Percentiles rank a stretch among this genome's conserved stretches.
These are phyloP conservation scores for Meloe dianella DNA, from an alignment of 2,888 invertebrate genomes.

Conservation along the genomic window DNA sequence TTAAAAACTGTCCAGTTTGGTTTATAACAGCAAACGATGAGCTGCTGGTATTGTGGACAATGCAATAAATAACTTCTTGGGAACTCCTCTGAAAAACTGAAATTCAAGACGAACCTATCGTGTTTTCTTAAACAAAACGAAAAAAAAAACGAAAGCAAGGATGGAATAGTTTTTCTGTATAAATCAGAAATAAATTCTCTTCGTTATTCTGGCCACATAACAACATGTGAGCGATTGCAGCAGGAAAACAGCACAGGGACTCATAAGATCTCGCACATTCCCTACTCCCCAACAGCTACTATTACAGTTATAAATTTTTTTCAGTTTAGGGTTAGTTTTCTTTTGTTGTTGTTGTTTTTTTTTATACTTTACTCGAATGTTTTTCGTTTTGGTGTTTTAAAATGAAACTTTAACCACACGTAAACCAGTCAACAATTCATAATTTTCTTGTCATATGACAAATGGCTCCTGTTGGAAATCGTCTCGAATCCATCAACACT, in stretches of 20 bases:
- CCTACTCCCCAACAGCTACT: not conserved
- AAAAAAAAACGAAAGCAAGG: not conserved
- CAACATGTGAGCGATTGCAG: not conserved
- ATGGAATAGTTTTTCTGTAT: not conserved
- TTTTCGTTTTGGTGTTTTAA: not conserved
- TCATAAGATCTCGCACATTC: not conserved
- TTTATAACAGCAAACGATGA: conserved; percentile 6
- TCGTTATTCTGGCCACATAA: conserved; percentile 2
- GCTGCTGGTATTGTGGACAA: conserved; percentile 10
- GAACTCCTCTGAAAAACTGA: not conserved
- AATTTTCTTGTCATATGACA: not conserved
- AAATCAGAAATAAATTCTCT: conserved; percentile 3
- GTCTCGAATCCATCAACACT: not conserved
- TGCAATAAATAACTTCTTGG: not conserved
- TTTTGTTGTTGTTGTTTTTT: no score
- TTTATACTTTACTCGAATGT: not conserved
- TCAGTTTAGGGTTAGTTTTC: not conserved
- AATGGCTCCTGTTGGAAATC: not conserved
- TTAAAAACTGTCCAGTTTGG: conserved; percentile 1
- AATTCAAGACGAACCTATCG: not conserved
- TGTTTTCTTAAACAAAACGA: not conserved
- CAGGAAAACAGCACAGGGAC: not conserved
- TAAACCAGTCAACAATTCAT: not conserved
- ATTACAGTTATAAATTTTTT: conserved; percentile 3
- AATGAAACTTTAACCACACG: not conserved